These are phyloP conservation scores for Varanus komodoensis DNA, from an alignment of 2,113 vertebrate species.

Conservation along the genomic window DNA sequence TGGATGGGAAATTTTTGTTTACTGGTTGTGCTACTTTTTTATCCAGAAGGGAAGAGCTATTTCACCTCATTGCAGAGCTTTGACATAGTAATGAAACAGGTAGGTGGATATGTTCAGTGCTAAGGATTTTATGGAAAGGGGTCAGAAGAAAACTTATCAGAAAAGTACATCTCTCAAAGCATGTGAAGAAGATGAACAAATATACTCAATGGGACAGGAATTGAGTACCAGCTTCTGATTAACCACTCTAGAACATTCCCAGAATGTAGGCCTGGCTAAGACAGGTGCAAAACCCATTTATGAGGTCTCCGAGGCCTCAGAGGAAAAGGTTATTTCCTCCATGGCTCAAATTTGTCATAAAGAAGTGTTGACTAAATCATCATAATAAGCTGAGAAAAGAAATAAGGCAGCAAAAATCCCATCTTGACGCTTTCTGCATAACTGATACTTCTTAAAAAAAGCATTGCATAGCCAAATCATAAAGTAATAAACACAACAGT, in stretches of 20 bases:
- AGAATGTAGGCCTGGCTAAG: neutral
- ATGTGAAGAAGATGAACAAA: no score
- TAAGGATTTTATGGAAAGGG: neutral
- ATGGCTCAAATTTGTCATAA: neutral
- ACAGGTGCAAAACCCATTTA: neutral
- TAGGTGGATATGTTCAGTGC: neutral
- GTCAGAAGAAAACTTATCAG: neutral
- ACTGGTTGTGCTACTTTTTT: neutral
- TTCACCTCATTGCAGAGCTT: neutral
- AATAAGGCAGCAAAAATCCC: neutral
- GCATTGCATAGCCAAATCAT: neutral
- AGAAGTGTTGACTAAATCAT: neutral
- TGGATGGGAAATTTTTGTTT: neutral
- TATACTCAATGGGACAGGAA: neutral
- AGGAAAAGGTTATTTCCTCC: neutral
- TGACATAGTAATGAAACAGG: neutral
- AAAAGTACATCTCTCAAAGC: neutral
- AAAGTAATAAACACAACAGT: slow-evolving; percentile 7
- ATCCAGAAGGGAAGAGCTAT: neutral
- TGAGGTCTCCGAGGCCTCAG: neutral
- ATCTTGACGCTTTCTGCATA: neutral
- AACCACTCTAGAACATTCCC: neutral
- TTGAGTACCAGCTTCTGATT: neutral
- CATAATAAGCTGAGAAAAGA: neutral
- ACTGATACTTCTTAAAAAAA: slow-evolving; percentile 28